Percentiles rank a stretch among this genome's conserved stretches.
Evolutionary conservation across 2,797 vertebrate species (phyloP).

Genomic region (Manis javanica): DNA sequence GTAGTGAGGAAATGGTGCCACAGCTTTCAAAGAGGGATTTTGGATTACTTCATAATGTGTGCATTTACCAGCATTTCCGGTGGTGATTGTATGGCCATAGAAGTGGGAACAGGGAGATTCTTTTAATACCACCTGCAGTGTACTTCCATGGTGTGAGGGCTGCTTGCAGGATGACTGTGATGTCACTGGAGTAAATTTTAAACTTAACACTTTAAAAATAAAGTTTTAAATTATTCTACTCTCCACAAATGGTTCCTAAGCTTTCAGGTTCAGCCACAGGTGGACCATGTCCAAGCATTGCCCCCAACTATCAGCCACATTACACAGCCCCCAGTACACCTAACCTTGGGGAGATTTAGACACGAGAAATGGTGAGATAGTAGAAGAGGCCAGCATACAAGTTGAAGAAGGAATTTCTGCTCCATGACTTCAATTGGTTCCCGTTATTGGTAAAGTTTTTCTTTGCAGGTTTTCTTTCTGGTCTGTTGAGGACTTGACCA

Average conservation of each 20-base stretch:
- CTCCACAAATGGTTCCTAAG: neutral
- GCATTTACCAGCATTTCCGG: neutral
- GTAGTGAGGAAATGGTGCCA: neutral
- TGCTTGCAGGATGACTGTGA: neutral
- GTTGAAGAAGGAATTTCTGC: neutral
- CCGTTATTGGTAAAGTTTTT: slow-evolving; percentile 57
- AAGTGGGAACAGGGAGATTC: neutral
- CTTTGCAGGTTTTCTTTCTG: slow-evolving; percentile 66
- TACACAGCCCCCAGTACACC: neutral
- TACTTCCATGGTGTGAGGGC: neutral
- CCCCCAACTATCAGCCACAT: neutral
- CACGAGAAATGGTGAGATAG: neutral
- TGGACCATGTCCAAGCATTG: neutral
- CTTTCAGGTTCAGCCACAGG: neutral
- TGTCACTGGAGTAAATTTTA: neutral
- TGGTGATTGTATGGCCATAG: neutral
- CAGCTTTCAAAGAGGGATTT: no score
- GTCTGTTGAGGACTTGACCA: slow-evolving; percentile 70
- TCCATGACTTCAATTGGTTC: neutral
- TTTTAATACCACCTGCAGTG: neutral
- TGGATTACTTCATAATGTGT: neutral
- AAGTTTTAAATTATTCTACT: neutral
- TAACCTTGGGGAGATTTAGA: neutral
- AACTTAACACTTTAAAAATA: no score
- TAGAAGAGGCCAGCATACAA: neutral